Base-by-base conservation (phyloP, 2,888 invertebrate species). In the Prenolepis imparis region DNA sequence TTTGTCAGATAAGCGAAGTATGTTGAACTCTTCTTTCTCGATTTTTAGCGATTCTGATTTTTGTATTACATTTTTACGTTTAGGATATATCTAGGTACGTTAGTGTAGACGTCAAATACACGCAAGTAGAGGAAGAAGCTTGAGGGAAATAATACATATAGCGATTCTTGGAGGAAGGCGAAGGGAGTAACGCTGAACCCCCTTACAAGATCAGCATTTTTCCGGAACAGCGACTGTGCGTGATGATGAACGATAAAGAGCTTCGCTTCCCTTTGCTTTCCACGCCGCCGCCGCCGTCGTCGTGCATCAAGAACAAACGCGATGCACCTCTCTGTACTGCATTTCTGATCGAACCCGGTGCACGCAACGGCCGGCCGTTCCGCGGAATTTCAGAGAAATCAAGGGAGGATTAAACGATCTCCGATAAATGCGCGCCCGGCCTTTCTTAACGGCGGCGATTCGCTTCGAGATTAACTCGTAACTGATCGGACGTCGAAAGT, bases 201-300 rank as follows among this genome's bases (percentile, higher is more conserved):
- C 44, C 39, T 57, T 59, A 44, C 59, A 44, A 59, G 44, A 70
- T 78, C 78, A 24, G 21, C 59, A 68, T 70, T 78, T 78, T 78
- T 78, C 70, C 59, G 44, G 70, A 78, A 78, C 78, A 32, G 32
- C 55, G 70, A 78, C 78, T 68, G 57, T 78, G 78, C 70, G 78
- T 70, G 78, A 78, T 70, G 70, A 70, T 61, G 44, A 70, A 70
- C 70, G 78, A 78, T 70, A 70, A 61, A 70, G 57, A 68, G 68
- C 8, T 41, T 41, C 21, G 21, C 64, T 21, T 32, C 61, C 15
- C 63, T 52, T 28, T 55, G n/a, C 39, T 67, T 68, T 78, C 41
- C 44, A 41, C 18, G 44, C 57, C 48, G 24, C 48, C 55, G 21
- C n/a, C 67, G 55, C 24, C 48, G 52, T n/a, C 41, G 57, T 41